Evolutionary conservation across 2,113 vertebrate species (phyloP).

Genomic region (Tragelaphus strepsiceros): DNA sequence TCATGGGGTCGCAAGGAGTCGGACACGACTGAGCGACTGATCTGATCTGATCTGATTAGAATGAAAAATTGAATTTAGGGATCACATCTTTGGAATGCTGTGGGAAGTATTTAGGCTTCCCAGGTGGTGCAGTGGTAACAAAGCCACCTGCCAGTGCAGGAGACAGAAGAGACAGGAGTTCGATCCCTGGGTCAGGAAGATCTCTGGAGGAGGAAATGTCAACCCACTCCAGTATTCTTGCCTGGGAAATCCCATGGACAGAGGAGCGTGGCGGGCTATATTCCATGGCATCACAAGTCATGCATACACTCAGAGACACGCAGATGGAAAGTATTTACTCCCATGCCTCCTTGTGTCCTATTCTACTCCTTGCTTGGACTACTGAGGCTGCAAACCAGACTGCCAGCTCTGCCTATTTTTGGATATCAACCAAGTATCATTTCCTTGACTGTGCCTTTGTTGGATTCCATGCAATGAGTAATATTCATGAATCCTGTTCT

Average conservation of each 20-base stretch:
- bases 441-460: not conserved
- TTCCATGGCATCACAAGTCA: not conserved
- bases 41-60: too few relatives aligned
- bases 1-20: too few relatives aligned
- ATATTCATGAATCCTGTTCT: conserved; percentile 50
- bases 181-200: not conserved
- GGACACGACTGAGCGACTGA: too few relatives aligned
- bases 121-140: not conserved
- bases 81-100: not conserved
- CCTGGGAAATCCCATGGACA: not conserved
- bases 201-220: not conserved
- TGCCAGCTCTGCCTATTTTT: not conserved
- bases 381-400: not conserved
- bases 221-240: not conserved
- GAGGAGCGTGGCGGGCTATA: not conserved
- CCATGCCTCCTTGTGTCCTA: not conserved
- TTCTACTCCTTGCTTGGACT: not conserved
- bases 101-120: not conserved
- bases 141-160: not conserved
- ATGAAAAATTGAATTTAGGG: not conserved
- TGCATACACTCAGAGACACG: not conserved
- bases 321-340: not conserved
- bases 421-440: not conserved
- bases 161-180: not conserved
- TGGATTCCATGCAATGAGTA: conserved; percentile 54